Evolutionary conservation across 2,888 invertebrate genomes (phyloP), one percentile per base, ranked within the genome.

Genomic region (Drosophila incognita): DNA sequence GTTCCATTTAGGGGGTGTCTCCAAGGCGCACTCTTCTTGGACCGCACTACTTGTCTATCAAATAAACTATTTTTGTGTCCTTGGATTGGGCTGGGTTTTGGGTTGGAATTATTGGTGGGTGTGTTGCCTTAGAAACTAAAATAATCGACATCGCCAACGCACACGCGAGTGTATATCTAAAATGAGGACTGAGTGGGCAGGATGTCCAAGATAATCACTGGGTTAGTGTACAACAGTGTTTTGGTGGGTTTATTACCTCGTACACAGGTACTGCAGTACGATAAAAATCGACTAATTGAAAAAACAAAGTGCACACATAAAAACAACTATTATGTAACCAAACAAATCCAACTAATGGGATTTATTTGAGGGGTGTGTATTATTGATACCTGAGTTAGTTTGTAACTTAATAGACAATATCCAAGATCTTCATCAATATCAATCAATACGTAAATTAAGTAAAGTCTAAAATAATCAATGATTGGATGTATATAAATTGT

Each of bases 251-350:
- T 82, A 71, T 65, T 53, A 56, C 61, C 61, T 51, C n/a, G 52
- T 67, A 61, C 67, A 63, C 67, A 81, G 74, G 54, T 64, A 21
- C 59, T 52, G 67, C 56, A 56, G 13, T 27, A 48, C 76, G 83
- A 86, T 84, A 83, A 68, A 70, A 62, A 86, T 83, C 83, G 69
- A 70, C 75, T 86, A 83, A 83, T 83, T 86, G 83, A 86, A 88
- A 75, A 58, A 38, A 36, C 51, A 48, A 48, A 49, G 35, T 35
- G 52, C 59, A 63, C 56, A 49, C 62, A 56, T 24, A 59, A 59
- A 46, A 33, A 35, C 7, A 13, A 38, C 36, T 38, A n/a, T 63
- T 46, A 48, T 35, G 27, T 24, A 36, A 31, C 40, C 27, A 7
- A 18, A 24, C 24, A 69, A 58, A 40, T 71, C 36, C 10, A 33